These are phyloP conservation scores for Garra rufa DNA, from an alignment of 2,113 vertebrate genomes.

Conservation along the genomic window DNA sequence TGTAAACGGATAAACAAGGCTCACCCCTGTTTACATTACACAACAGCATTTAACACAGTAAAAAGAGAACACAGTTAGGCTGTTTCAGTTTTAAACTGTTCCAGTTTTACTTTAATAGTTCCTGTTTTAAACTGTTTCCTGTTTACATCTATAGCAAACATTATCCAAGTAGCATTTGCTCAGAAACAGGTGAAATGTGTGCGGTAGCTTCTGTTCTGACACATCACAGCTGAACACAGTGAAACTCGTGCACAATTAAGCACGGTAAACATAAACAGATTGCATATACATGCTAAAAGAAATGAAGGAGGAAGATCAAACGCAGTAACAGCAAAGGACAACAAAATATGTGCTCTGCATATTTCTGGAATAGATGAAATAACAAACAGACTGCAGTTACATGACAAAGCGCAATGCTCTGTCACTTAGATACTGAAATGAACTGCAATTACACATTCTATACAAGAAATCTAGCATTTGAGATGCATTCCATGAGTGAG, in stretches of 20 bases:
- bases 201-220: neutral
- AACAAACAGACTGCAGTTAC: neutral
- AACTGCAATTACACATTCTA: neutral
- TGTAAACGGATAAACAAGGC: no score
- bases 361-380: constrained; percentile 1
- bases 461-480: neutral
- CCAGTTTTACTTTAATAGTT: constrained; percentile 4
- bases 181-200: neutral
- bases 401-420: neutral
- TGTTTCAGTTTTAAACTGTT: constrained; percentile 9
- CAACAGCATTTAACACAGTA: neutral
- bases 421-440: neutral
- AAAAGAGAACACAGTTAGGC: neutral
- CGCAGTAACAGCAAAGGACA: neutral
- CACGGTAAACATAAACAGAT: neutral
- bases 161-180: neutral
- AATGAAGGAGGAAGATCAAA: neutral
- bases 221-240: neutral
- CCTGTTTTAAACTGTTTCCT: constrained; percentile 11
- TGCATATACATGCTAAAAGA: neutral
- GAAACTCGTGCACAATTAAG: constrained; percentile 1
- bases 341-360: neutral
- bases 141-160: neutral
- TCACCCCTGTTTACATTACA: neutral
- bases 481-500: neutral